Base-by-base conservation (phyloP, 2,113 vertebrate genomes). In the Suncus etruscus region DNA sequence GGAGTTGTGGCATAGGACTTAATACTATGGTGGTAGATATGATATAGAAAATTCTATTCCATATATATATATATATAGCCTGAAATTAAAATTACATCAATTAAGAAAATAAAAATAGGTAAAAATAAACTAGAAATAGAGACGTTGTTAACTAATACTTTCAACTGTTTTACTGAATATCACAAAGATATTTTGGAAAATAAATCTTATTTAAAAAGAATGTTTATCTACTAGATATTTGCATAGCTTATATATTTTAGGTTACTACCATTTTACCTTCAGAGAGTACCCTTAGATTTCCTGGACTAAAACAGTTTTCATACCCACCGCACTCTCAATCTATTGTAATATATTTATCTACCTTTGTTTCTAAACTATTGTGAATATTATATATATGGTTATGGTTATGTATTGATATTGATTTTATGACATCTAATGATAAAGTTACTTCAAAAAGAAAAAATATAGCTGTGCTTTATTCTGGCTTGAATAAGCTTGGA, bases 261-360 rank as follows among this genome's bases (percentile, higher is more conserved):
- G 18, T 68, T 27, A 54, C 47, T 80, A 27, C 8, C n/a, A 27
- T 22, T 18, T 47, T 29, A 82, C 11, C 2, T 58, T 50, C 18
- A 24, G 6, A 75, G 32, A 82, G 24, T 85, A 1, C 0, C 6
- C 6, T 29, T 12, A 54, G n/a, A 11, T 69, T 32, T 11, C 4
- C 75, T 79, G 29, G 58, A 61, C 2, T 61, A 61, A 86, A 72
- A 50, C 4, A 93, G 6, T n/a, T 85, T 69, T 47, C 22, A 14
- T 8, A 32, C 0, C 2, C 1, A 24, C 1, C 50, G 0, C 1
- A 0, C 3, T 3, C n/a, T 25, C 12, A 61, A 22, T 61, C 58
- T 58, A 29, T 48, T 9, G 27, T 45, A 1, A 48, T 20, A 5
- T 54, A 1, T 2, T 45, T 8, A 51, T 74, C 50, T 74, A 25